Conservation (phyloP, 2,888 invertebrate species). For the Harpagoxenus sublaevis region DNA sequence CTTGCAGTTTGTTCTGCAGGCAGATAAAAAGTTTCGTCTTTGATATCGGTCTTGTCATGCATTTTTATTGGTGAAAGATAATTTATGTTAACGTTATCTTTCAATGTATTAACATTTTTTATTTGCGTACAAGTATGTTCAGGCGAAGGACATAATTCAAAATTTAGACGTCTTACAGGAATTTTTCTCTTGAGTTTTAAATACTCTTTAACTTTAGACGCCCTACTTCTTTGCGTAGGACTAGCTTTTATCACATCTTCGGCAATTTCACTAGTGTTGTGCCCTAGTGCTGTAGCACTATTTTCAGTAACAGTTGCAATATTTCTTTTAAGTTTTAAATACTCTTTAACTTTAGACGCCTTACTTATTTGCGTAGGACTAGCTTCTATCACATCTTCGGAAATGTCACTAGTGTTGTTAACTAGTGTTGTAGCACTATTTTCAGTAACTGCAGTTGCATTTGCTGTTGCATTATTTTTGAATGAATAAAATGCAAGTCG, state of each 20-base stretch:
- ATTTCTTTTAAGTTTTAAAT: conserved; percentile 42
- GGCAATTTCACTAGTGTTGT: neutral
- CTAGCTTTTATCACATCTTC: conserved; percentile 67
- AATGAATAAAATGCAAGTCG: too few species aligned
- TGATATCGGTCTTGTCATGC: neutral
- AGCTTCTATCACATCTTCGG: conserved; percentile 64
- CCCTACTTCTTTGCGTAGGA: conserved; percentile 43
- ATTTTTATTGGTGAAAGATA: conserved; percentile 3
- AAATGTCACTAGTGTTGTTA: neutral
- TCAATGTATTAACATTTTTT: neutral
- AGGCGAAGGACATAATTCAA: neutral
- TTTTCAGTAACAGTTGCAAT: too few species aligned
- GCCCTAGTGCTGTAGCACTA: neutral
- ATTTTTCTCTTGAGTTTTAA: conserved; percentile 44
- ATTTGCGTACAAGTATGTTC: neutral
- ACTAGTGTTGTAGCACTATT: neutral
- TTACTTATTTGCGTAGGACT: conserved; percentile 56
- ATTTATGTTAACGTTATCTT: neutral
- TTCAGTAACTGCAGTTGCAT: too few species aligned
- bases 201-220: conserved; percentile 8
- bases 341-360: conserved; percentile 7
- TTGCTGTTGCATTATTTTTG: too few species aligned
- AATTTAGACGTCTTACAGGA: neutral
- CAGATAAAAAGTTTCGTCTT: conserved; percentile 62
- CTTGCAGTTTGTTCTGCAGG: conserved; percentile 34